phyloP scores from a whole-genome alignment of 2,113 vertebrate species.

The Ceyx margarethae region DNA sequence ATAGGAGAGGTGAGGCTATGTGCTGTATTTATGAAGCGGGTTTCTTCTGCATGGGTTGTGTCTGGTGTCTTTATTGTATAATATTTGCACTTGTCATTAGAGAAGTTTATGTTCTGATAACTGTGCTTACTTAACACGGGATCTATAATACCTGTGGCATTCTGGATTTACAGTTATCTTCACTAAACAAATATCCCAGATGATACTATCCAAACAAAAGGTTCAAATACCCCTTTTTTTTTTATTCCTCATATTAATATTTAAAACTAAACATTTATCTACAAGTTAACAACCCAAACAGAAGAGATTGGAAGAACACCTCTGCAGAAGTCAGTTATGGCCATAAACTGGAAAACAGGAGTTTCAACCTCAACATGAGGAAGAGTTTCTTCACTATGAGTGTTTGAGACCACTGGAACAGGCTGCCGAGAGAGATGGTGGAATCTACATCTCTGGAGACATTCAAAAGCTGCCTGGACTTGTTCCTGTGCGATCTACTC shows the following conservation, averaged over 20 bases:
- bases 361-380: too few relatives aligned
- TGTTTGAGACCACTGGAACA: too few relatives aligned
- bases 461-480: too few relatives aligned
- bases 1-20: not conserved
- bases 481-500: too few relatives aligned
- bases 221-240: not conserved
- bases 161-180: conserved; percentile 10
- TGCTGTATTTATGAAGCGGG: not conserved
- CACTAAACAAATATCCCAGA: conserved; percentile 30
- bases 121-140: conserved; percentile 9
- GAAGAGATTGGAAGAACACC: not conserved
- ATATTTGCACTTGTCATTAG: conserved; percentile 23
- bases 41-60: not conserved
- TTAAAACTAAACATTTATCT: conserved; percentile 2
- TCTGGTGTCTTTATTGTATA: conserved; percentile 9
- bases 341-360: too few relatives aligned
- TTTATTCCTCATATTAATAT: conserved; percentile 25
- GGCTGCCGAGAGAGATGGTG: too few relatives aligned
- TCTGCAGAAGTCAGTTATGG: not conserved
- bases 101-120: conserved; percentile 53
- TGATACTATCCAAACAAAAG: conserved; percentile 34
- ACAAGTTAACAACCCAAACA: not conserved
- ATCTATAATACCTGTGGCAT: not conserved
- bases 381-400: too few relatives aligned
- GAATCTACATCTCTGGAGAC: too few relatives aligned